Percentiles rank a stretch among this genome's conserved stretches.
Conservation (phyloP, 2,797 vertebrate genomes). For the Coregonus sp. region DNA sequence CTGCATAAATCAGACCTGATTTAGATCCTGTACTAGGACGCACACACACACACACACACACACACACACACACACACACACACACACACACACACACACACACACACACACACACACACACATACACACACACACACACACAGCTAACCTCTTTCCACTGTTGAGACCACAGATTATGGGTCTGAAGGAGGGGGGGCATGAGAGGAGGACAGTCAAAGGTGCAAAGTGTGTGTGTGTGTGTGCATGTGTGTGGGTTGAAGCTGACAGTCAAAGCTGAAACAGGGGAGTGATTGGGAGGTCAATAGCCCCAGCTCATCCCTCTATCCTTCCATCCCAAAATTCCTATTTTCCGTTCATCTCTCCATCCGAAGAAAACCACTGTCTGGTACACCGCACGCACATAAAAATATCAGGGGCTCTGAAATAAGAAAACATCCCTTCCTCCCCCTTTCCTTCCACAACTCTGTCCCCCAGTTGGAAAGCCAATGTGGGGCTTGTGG, state of each 20-base stretch:
- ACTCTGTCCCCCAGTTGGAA: constrained; percentile 15
- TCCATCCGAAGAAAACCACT: constrained; percentile 18
- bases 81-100: background rate
- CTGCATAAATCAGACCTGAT: constrained; percentile 5
- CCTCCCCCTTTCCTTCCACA: constrained; percentile 4
- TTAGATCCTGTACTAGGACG: background rate
- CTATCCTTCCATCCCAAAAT: constrained; percentile 23
- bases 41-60: background rate
- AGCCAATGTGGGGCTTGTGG: constrained; percentile 13
- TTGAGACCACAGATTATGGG: constrained; percentile 17
- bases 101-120: background rate
- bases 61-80: background rate
- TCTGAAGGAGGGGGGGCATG: background rate
- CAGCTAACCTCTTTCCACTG: constrained; percentile 16
- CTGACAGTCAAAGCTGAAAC: background rate
- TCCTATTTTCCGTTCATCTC: constrained; percentile 29
- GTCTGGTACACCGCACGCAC: constrained; percentile 32
- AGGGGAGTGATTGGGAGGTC: background rate
- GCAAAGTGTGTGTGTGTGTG: constrained; percentile 9
- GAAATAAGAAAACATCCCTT: constrained; percentile 9
- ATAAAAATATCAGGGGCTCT: constrained; percentile 31
- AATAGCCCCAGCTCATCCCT: constrained; percentile 16
- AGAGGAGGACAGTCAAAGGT: background rate
- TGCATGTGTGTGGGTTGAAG: background rate
- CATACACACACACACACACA: background rate